Percentiles rank a stretch among this genome's conserved stretches.
Conservation (phyloP, 2,113 vertebrate genomes). For the Cyanoliseus patagonus region DNA sequence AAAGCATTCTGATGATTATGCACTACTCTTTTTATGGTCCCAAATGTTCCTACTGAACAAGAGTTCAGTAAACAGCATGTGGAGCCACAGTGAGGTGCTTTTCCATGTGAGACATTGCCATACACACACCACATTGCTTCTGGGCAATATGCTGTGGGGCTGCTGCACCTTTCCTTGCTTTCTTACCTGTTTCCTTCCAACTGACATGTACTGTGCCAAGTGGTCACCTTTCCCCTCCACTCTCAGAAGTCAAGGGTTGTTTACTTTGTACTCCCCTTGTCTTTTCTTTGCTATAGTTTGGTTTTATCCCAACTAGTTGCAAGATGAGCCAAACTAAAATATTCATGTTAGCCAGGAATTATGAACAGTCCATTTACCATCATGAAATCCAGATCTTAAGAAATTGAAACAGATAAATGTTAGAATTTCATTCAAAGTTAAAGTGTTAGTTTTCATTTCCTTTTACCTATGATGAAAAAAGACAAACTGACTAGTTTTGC, state of each 20-base stretch:
- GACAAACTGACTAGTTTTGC: neutral
- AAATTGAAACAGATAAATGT: neutral
- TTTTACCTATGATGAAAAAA: neutral
- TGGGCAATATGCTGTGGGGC: neutral
- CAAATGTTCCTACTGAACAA: neutral
- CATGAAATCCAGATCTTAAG: neutral
- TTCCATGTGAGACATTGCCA: neutral
- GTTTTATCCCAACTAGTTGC: neutral
- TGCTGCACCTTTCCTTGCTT: neutral
- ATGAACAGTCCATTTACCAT: neutral
- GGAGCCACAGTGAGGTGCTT: neutral
- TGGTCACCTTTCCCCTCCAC: rapidly evolving
- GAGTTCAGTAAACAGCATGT: neutral
- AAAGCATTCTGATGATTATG: neutral
- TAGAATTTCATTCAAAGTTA: neutral
- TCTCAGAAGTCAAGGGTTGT: neutral
- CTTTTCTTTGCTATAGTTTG: neutral
- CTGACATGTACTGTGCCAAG: neutral
- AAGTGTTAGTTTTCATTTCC: neutral
- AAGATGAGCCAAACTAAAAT: neutral
- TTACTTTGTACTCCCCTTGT: neutral
- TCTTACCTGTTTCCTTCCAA: neutral
- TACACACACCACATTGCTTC: neutral
- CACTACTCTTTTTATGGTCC: neutral
- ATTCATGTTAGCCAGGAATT: neutral